These are phyloP conservation scores for Lethenteron reissneri DNA, from an alignment of 2,113 vertebrate genomes.

Conservation along the genomic window DNA sequence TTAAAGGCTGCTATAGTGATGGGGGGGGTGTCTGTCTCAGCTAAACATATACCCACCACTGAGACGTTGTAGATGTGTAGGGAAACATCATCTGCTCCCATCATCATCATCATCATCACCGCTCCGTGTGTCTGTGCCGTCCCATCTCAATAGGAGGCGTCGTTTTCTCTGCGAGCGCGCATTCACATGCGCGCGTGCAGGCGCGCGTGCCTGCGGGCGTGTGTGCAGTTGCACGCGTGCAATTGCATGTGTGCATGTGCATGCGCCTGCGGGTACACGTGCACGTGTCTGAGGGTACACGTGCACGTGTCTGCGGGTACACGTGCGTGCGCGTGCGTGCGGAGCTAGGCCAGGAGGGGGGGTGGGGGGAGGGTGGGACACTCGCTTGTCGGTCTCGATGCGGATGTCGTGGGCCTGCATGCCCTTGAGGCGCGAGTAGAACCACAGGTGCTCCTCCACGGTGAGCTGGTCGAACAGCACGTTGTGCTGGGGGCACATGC, in stretches of 20 bases:
- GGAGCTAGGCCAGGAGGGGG: not conserved
- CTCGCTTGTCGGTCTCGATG: slow-evolving; percentile 84
- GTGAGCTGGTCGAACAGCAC: slow-evolving; percentile 84
- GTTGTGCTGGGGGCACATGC: slow-evolving; percentile 95
- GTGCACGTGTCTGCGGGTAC: not conserved
- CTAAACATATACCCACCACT: too few species aligned
- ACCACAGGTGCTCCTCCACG: slow-evolving; percentile 88
- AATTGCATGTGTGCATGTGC: not conserved
- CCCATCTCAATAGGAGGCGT: too few species aligned
- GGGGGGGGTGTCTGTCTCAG: too few species aligned
- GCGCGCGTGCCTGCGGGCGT: not conserved
- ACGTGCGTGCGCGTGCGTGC: not conserved
- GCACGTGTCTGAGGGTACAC: too few species aligned
- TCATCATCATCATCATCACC: too few species aligned
- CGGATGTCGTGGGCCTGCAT: slow-evolving; percentile 68
- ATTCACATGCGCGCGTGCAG: too few species aligned
- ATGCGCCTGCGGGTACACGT: not conserved
- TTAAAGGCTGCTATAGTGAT: too few species aligned
- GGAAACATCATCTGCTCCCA: too few species aligned
- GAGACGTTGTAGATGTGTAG: too few species aligned
- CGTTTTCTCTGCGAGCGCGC: too few species aligned
- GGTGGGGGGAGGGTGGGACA: not conserved
- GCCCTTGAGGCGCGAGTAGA: slow-evolving; percentile 80
- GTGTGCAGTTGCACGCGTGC: not conserved
- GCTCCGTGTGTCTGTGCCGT: too few species aligned